A percentile compares a stretch with the other conserved stretches of the same genome.
These are phyloP conservation scores for Tetragnatha montana DNA, from an alignment of 2,888 invertebrate genomes.

Conservation along the genomic window DNA sequence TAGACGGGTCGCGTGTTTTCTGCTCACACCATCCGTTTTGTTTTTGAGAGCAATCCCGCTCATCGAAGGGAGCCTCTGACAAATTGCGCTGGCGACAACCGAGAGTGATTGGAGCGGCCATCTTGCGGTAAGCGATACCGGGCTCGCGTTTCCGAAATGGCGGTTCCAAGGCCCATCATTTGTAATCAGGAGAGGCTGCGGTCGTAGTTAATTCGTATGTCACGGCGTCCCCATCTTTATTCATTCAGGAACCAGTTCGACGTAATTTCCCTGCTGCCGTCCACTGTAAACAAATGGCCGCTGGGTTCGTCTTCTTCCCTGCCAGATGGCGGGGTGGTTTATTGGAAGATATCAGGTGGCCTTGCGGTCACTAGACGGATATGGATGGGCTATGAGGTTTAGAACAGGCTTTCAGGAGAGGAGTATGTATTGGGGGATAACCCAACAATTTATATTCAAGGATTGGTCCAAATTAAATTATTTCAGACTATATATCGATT, in stretches of 20 bases:
- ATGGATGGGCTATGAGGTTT: neutral
- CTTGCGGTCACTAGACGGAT: neutral
- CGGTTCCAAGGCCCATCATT: slow-evolving; percentile 34
- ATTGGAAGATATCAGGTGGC: neutral
- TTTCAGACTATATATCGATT: too few species aligned
- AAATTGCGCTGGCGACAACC: neutral
- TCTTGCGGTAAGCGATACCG: neutral
- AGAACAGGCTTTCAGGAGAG: too few species aligned
- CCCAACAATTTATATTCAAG: too few species aligned
- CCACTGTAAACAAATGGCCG: slow-evolving; percentile 15
- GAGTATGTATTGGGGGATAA: too few species aligned
- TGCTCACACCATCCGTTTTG: neutral
- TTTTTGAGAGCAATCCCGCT: neutral
- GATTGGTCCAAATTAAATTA: too few species aligned
- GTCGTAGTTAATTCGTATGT: slow-evolving; percentile 41
- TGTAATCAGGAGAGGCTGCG: slow-evolving; percentile 13
- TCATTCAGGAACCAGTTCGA: slow-evolving; percentile 13
- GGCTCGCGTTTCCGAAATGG: neutral
- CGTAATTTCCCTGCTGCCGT: slow-evolving; percentile 20
- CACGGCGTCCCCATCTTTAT: slow-evolving; percentile 39
- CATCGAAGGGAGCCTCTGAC: neutral
- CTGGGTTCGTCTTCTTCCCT: neutral
- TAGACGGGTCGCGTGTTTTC: neutral
- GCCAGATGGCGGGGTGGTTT: neutral
- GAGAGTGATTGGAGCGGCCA: neutral